Evolutionary conservation across 1,140 invertebrate genomes (phyloP).

Genomic region (Magallana angulata): DNA sequence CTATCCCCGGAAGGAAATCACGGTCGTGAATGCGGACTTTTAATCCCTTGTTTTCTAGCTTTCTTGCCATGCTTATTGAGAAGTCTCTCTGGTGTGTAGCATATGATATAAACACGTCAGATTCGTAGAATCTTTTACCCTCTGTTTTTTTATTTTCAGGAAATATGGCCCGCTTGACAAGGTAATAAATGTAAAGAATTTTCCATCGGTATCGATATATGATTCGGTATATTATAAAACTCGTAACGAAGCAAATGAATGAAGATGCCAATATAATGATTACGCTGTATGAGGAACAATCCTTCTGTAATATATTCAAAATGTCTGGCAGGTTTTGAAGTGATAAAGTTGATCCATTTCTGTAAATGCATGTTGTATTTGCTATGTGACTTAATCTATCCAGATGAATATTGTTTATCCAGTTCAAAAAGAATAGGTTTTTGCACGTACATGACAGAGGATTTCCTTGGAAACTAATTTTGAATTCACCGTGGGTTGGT

Average conservation of each 20-base stretch:
- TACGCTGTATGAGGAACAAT: constrained; percentile 30
- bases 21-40: constrained; percentile 91
- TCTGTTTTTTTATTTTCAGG: neutral
- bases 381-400: neutral
- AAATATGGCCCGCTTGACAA: neutral
- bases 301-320: neutral
- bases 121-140: constrained; percentile 40
- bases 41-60: constrained; percentile 21
- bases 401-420: neutral
- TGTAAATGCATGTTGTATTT: neutral
- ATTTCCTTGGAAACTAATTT: constrained; percentile 41
- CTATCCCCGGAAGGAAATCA: constrained; percentile 91
- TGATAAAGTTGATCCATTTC: neutral
- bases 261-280: constrained; percentile 25
- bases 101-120: constrained; percentile 45
- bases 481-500: neutral
- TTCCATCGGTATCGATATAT: constrained; percentile 46
- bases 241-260: neutral
- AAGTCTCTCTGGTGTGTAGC: constrained; percentile 31
- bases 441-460: constrained; percentile 39
- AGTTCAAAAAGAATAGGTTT: constrained; percentile 29
- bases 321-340: neutral
- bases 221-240: neutral
- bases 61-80: constrained; percentile 23
- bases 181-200: constrained; percentile 43